Percentiles rank a stretch among this genome's conserved stretches.
These are phyloP conservation scores for Megaceryle maxima DNA, from an alignment of 2,113 vertebrate genomes.

Conservation along the genomic window DNA sequence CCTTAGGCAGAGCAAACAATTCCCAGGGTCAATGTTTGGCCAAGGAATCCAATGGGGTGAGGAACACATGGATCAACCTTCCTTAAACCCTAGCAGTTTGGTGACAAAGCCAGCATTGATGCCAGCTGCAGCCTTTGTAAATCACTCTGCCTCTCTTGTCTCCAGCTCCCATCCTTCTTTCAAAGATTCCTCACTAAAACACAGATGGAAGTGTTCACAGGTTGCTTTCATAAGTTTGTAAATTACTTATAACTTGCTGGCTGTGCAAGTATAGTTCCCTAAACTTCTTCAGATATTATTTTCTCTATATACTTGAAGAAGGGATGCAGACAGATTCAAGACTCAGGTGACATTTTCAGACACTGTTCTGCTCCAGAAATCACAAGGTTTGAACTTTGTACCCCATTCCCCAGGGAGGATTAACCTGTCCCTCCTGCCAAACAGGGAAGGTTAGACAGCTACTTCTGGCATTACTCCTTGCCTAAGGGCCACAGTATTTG, in stretches of 20 bases:
- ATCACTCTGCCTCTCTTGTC: not conserved
- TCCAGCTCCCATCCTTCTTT: not conserved
- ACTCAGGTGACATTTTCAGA: not conserved
- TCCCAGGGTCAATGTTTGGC: not conserved
- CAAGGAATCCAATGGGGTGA: not conserved
- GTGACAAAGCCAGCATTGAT: constrained; percentile 18
- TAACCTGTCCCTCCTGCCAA: fast-evolving
- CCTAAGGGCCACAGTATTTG: not conserved
- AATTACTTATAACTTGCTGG: not conserved
- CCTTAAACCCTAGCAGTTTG: not conserved
- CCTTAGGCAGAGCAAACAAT: not conserved
- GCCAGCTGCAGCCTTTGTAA: not conserved
- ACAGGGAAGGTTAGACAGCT: not conserved
- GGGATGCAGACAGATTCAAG: constrained; percentile 12
- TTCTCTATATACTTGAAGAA: constrained; percentile 36
- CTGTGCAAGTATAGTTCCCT: not conserved
- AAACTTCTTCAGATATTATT: constrained; percentile 3
- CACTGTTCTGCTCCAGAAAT: not conserved
- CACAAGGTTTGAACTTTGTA: constrained; percentile 5
- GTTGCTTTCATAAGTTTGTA: constrained; percentile 28
- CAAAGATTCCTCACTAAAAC: constrained; percentile 40
- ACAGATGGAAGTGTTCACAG: constrained; percentile 10
- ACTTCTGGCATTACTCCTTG: not conserved
- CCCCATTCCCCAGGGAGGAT: not conserved
- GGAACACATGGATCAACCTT: not conserved